These are phyloP conservation scores for Boleophthalmus pectinirostris DNA, from an alignment of 2,113 vertebrate species.

Conservation along the genomic window DNA sequence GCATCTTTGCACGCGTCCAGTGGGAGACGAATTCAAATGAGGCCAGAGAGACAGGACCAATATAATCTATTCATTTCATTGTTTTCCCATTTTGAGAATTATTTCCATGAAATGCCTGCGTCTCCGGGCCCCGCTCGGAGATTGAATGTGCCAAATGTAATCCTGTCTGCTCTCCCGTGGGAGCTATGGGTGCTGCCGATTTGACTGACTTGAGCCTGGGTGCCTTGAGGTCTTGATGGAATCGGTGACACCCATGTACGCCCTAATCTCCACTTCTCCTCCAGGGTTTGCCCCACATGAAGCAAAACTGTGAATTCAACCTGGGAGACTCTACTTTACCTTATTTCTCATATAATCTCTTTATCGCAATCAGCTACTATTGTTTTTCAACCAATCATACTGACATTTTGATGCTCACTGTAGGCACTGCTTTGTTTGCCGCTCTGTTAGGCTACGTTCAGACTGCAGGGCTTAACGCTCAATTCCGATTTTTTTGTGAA, in stretches of 20 bases:
- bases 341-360: no score
- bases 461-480: no score
- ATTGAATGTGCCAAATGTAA: conserved; percentile 57
- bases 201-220: conserved; percentile 56
- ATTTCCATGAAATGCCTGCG: conserved; percentile 50
- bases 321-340: no score
- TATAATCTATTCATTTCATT: conserved; percentile 63
- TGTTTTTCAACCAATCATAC: no score
- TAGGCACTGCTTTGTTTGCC: no score
- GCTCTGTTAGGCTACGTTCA: no score
- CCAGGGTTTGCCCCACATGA: background rate
- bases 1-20: conserved; percentile 39
- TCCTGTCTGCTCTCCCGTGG: conserved; percentile 44
- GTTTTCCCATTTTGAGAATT: conserved; percentile 59
- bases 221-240: conserved; percentile 54
- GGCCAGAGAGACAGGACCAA: conserved; percentile 24
- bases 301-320: background rate
- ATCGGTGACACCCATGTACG: conserved; percentile 55
- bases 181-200: conserved; percentile 49
- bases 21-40: conserved; percentile 62
- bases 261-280: conserved; percentile 55
- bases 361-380: no score
- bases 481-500: no score
- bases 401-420: no score
- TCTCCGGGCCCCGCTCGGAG: conserved; percentile 38